These are phyloP conservation scores for Zingel zingel DNA, from an alignment of 2,113 vertebrate genomes.

Conservation along the genomic window DNA sequence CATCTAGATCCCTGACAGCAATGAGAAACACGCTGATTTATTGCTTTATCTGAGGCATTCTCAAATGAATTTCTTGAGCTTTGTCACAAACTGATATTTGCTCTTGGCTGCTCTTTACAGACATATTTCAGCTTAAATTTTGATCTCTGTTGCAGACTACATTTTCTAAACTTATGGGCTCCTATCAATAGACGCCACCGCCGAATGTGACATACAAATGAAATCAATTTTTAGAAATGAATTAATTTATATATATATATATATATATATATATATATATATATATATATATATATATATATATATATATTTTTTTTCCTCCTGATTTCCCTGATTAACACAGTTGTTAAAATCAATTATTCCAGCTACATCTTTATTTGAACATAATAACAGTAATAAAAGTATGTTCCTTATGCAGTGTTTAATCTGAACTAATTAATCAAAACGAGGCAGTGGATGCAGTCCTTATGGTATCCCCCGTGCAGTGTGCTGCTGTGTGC, in stretches of 20 bases:
- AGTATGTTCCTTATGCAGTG: neutral
- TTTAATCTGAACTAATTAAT: neutral
- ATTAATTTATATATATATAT: too few relatives aligned
- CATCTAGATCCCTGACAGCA: conserved; percentile 36
- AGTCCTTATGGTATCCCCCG: conserved; percentile 39
- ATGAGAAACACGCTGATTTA: conserved; percentile 28
- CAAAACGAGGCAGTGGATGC: conserved; percentile 21
- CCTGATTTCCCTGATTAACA: neutral
- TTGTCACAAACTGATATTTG: conserved; percentile 12
- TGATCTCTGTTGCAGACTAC: conserved; percentile 22
- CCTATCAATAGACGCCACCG: neutral
- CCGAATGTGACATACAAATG: conserved; percentile 17
- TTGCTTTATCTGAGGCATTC: conserved; percentile 26
- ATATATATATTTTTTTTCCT: neutral
- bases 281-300: too few relatives aligned
- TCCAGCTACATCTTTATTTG: neutral
- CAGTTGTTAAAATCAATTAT: neutral
- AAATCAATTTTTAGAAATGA: conserved; percentile 17
- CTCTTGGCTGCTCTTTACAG: neutral
- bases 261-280: too few relatives aligned
- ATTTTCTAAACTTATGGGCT: conserved; percentile 18
- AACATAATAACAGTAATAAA: neutral
- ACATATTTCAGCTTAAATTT: conserved; percentile 17
- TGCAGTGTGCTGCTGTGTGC: conserved; percentile 65
- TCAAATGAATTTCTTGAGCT: neutral